A percentile compares a stretch with the other conserved stretches of the same genome.
Evolutionary conservation across 1,140 invertebrate genomes (phyloP).

Genomic region (Amyelois transitella): DNA sequence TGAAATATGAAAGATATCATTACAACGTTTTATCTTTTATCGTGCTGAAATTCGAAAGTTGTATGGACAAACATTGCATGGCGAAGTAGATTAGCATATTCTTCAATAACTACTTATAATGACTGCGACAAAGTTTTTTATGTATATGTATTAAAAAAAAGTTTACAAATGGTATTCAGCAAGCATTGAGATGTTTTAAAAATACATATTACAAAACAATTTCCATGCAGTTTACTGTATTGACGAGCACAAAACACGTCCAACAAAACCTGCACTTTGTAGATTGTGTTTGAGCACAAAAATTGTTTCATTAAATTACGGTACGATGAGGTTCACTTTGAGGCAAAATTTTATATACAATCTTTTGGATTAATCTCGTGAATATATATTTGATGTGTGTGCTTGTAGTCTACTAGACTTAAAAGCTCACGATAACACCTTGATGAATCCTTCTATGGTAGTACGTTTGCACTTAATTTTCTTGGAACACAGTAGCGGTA

Average conservation of each 20-base stretch:
- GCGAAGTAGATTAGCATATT: too few species aligned
- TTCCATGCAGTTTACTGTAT: background rate
- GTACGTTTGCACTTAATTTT: constrained; percentile 72
- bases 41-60: too few species aligned
- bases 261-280: background rate
- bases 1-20: too few species aligned
- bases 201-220: background rate
- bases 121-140: too few species aligned
- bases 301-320: background rate
- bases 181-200: too few species aligned
- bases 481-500: constrained; percentile 64
- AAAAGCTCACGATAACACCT: constrained; percentile 36
- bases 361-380: background rate
- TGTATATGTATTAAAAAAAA: too few species aligned
- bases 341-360: background rate
- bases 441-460: constrained; percentile 57
- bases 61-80: too few species aligned
- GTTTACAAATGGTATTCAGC: too few species aligned
- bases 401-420: constrained; percentile 17
- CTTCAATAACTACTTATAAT: too few species aligned
- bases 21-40: too few species aligned
- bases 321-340: background rate
- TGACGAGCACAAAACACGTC: background rate
- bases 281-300: background rate
- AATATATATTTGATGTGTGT: constrained; percentile 5